Percentiles rank a stretch among this genome's conserved stretches.
These are phyloP conservation scores for Acrocyrtus sp. DNA, from an alignment of 2,888 invertebrate species.

Conservation along the genomic window DNA sequence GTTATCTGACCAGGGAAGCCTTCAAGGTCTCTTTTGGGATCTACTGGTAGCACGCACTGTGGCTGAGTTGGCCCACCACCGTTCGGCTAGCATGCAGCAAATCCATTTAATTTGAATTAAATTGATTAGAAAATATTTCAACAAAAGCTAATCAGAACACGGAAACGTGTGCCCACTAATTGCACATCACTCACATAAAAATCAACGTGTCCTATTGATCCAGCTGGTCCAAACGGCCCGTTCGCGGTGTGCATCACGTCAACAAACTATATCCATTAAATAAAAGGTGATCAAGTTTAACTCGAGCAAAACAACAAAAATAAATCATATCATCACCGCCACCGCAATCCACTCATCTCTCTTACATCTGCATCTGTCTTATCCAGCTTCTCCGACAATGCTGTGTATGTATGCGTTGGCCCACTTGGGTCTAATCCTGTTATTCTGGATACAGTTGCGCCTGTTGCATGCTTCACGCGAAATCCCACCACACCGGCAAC, in stretches of 20 bases:
- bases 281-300: slow-evolving; percentile 3
- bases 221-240: slow-evolving; percentile 42
- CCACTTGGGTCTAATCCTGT: slow-evolving; percentile 53
- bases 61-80: slow-evolving; percentile 51
- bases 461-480: slow-evolving; percentile 42
- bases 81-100: slow-evolving; percentile 27
- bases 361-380: slow-evolving; percentile 48
- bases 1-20: slow-evolving; percentile 36
- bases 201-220: slow-evolving; percentile 31
- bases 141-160: neutral
- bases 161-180: too few relatives aligned
- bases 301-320: too few relatives aligned
- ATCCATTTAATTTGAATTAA: neutral
- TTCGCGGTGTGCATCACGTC: slow-evolving; percentile 46
- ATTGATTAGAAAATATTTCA: neutral
- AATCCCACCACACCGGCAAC: slow-evolving; percentile 53
- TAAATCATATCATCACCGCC: too few relatives aligned
- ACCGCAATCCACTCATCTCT: too few relatives aligned
- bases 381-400: slow-evolving; percentile 49
- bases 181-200: slow-evolving; percentile 15
- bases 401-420: slow-evolving; percentile 50
- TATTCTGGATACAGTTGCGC: slow-evolving; percentile 43
- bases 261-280: slow-evolving; percentile 11
- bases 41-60: slow-evolving; percentile 28
- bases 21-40: slow-evolving; percentile 26